These are phyloP conservation scores for Esox niger DNA, from an alignment of 2,113 vertebrate genomes.

Conservation along the genomic window DNA sequence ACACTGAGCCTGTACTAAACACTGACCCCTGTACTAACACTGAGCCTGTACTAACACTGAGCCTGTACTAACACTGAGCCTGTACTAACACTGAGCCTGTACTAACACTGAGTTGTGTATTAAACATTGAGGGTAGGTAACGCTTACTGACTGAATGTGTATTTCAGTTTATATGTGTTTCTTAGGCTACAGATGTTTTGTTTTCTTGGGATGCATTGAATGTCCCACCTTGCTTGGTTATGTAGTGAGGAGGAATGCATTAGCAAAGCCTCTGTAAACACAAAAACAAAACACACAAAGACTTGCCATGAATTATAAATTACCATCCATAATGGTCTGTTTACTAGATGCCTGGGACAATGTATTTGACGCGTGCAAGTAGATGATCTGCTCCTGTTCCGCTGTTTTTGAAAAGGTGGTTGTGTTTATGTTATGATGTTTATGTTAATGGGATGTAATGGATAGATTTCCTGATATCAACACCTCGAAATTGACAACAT, in stretches of 20 bases:
- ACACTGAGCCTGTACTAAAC: too few relatives aligned
- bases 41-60: too few relatives aligned
- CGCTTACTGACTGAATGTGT: too few relatives aligned
- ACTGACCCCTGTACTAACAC: too few relatives aligned
- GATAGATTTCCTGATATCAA: slow-evolving; percentile 84
- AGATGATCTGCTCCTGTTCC: slow-evolving; percentile 83
- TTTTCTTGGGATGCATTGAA: not conserved
- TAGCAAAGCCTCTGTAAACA: slow-evolving; percentile 7
- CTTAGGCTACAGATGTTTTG: not conserved
- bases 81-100: too few relatives aligned
- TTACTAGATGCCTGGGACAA: slow-evolving; percentile 55
- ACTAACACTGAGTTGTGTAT: too few relatives aligned
- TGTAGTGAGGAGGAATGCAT: not conserved
- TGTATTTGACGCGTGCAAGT: slow-evolving; percentile 79
- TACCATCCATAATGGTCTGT: slow-evolving; percentile 21
- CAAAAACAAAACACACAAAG: slow-evolving; percentile 14
- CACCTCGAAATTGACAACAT: slow-evolving; percentile 79
- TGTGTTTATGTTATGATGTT: slow-evolving; percentile 83
- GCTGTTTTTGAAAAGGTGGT: slow-evolving; percentile 43
- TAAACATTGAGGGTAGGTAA: too few relatives aligned
- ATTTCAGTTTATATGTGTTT: not conserved
- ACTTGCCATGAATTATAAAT: slow-evolving; percentile 30
- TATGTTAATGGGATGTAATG: slow-evolving; percentile 91
- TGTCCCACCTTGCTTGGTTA: not conserved
- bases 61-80: too few relatives aligned